Evolutionary conservation across 2,797 vertebrate genomes (phyloP), one percentile per base, ranked within the genome.

Genomic region (Sebastes kiyomatsui): DNA sequence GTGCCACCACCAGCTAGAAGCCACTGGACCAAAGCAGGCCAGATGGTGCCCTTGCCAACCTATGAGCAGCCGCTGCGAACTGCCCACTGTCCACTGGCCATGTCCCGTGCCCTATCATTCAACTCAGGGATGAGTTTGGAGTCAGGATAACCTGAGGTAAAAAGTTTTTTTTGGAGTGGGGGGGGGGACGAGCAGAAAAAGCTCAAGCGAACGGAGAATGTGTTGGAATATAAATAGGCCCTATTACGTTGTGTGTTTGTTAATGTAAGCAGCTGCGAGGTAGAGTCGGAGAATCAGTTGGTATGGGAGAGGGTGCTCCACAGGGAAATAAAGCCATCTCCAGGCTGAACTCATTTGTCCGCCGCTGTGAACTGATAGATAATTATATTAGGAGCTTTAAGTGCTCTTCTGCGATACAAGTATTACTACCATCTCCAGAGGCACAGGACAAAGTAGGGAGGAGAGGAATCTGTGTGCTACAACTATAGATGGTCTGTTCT

Each of bases 1-100:
- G 18, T 58, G 91, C 93, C 93, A 94, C 90, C 87, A 85, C 79
- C 91, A 85, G 87, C 93, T 84, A 92, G 86, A 87, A 90, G 82
- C 90, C 87, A 83, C 85, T 85, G 88, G 90, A 93, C 91, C 91
- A 89, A 76, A 88, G 81, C 84, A 69, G 87, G 89, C 87, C 94
- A 94, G 90, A 93, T 93, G 93, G 92, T 90, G 89, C 87, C 91
- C 91, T 90, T 87, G 86, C 93, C 92, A 93, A 86, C 84, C 88
- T 77, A 62, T 52, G 75, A 84, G 77, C 82, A 66, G 90, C 87
- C 86, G 8, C 88, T 84, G 71, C 16, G 80, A 87, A 88, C 85
- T 76, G 71, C 42, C 79, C 86, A 77, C 88, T 77, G 81, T 64
- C 83, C 67, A 25, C 66, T 60, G 69, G 59, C 75, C n/a, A 30